These are phyloP conservation scores for Drosophila auraria DNA, from an alignment of 1,140 invertebrate species.

Conservation along the genomic window DNA sequence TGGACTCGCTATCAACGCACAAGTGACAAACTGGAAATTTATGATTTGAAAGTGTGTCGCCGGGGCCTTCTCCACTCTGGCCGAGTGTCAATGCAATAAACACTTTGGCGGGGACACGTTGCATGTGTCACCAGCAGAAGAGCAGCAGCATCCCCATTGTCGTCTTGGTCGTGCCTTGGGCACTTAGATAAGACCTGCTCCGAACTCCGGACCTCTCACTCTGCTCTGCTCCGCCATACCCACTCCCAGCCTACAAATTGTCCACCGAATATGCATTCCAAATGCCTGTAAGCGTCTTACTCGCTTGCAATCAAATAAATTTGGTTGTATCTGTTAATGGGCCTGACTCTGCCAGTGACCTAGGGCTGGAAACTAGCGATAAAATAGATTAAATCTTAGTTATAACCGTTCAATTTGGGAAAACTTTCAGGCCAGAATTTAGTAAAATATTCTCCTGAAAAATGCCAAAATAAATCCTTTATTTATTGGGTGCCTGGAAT, in stretches of 20 bases:
- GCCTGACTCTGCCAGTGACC: slow-evolving; percentile 26
- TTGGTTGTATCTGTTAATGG: slow-evolving; percentile 58
- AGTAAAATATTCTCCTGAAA: no score
- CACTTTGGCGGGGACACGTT: slow-evolving; percentile 62
- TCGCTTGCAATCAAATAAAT: slow-evolving; percentile 72
- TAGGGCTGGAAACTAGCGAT: slow-evolving; percentile 37
- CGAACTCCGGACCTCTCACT: slow-evolving; percentile 19
- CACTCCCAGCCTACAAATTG: slow-evolving; percentile 63
- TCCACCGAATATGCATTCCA: slow-evolving; percentile 65
- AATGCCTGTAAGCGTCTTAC: slow-evolving; percentile 64
- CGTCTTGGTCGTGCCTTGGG: slow-evolving; percentile 63
- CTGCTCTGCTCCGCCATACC: slow-evolving; percentile 8
- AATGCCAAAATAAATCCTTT: background rate
- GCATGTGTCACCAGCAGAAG: slow-evolving; percentile 71
- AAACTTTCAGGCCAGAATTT: background rate
- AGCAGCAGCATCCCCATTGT: slow-evolving; percentile 31
- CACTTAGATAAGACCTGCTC: slow-evolving; percentile 68
- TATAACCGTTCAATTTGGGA: background rate
- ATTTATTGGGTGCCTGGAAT: background rate
- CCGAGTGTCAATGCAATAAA: slow-evolving; percentile 79
- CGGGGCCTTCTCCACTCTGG: slow-evolving; percentile 42
- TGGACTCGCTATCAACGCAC: slow-evolving; percentile 55
- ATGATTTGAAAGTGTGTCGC: slow-evolving; percentile 79
- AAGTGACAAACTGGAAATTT: slow-evolving; percentile 82
- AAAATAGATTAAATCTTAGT: background rate